Base-by-base conservation (phyloP, 2,888 invertebrate species). In the Tipula confusa region DNA sequence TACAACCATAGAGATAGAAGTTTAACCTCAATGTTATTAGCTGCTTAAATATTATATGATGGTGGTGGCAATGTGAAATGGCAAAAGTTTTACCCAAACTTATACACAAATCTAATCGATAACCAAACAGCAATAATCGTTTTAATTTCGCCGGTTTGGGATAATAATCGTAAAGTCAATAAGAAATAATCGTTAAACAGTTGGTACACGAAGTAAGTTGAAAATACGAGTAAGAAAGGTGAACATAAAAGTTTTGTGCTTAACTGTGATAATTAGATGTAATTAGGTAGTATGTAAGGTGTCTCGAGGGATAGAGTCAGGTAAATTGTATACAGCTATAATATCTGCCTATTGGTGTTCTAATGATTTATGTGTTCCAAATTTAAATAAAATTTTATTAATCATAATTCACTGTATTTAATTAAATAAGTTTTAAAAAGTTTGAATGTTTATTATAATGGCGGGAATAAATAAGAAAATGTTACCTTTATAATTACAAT, bases 111-210 rank as follows among this genome's bases (percentile, higher is more conserved):
- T 64, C 13, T 9, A 64, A 64, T 9, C 24, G 64, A 24, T 18
- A 24, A 64, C 24, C 64, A 64, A 64, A 64, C 24, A 64, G 64
- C 64, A 64, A 64, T 64, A 64, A 64, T 64, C 64, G 64, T 64
- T 64, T 18, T 11, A 24, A 24, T 64, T 64, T 64, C 24, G 38
- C 24, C 9, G 64, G 64, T 64, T 18, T 64, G 64, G 64, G 24
- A 64, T 64, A 24, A 64, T 64, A 64, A 64, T 64, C 64, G 24
- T 64, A 64, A 64, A 64, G 64, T 9, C 64, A 64, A 64, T 64
- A 64, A 64, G 64, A 64, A 64, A 64, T 64, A 64, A 64, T 64
- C 64, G 64, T 64, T 64, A 64, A 64, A 24, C 64, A 64, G 64
- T 64, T 9, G 24, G 11, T n/a, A n/a, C n/a, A n/a, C n/a, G 64